These are phyloP conservation scores for Sceloporus tristichus DNA, from an alignment of 2,113 vertebrate species.

Conservation along the genomic window DNA sequence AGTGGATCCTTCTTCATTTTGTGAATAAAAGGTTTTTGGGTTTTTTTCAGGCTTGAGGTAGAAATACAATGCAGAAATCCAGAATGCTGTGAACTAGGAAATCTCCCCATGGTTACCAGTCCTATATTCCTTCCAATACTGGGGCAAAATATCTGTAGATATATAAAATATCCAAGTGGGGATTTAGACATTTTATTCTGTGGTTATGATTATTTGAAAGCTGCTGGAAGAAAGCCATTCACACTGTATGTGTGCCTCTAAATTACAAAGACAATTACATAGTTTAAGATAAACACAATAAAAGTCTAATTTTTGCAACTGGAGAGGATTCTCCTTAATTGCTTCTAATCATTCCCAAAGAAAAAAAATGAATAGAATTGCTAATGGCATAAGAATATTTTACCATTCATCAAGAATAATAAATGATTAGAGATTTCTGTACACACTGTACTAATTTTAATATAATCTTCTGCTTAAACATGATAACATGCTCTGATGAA, in stretches of 20 bases:
- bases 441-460: conserved; percentile 53
- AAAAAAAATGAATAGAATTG: conserved; percentile 52
- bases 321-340: conserved; percentile 38
- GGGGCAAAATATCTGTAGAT: not conserved
- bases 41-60: not conserved
- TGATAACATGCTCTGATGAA: conserved; percentile 38
- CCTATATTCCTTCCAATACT: conserved; percentile 8
- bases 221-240: conserved; percentile 12
- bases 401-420: conserved; percentile 52
- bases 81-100: not conserved
- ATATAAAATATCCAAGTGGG: not conserved
- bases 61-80: not conserved
- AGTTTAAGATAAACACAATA: conserved; percentile 47
- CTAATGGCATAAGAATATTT: conserved; percentile 51
- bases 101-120: not conserved
- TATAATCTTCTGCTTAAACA: conserved; percentile 53
- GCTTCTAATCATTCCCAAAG: conserved; percentile 48
- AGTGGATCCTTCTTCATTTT: not conserved
- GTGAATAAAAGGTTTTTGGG: not conserved
- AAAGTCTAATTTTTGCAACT: conserved; percentile 33
- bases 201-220: conserved; percentile 39
- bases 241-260: conserved; percentile 1
- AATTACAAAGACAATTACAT: conserved; percentile 42
- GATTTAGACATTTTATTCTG: conserved; percentile 9
- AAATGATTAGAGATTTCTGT: conserved; percentile 46